phyloP scores from a whole-genome alignment of 2,113 vertebrate species.

The Callaeas wilsoni region DNA sequence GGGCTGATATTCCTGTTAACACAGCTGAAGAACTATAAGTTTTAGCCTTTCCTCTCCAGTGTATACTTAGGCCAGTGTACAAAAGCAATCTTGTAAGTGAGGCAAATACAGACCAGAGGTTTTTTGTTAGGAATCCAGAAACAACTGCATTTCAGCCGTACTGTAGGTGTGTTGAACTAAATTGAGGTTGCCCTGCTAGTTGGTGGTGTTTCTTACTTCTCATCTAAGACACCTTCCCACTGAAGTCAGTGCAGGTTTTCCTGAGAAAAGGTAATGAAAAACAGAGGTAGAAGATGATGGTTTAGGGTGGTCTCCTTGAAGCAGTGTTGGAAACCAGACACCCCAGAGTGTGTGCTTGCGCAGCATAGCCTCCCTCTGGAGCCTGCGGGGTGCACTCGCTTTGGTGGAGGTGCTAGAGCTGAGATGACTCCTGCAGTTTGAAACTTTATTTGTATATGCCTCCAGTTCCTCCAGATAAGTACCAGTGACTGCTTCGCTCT shows the following conservation, averaged over 20 bases:
- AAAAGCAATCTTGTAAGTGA: conserved; percentile 1
- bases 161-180: neutral
- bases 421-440: neutral
- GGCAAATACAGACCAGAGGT: neutral
- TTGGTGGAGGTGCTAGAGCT: neutral
- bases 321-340: neutral
- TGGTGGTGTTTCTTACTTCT: neutral
- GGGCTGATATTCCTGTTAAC: neutral
- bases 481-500: neutral
- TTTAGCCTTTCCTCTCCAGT: neutral
- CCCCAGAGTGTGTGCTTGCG: neutral
- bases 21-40: neutral
- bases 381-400: neutral
- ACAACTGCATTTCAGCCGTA: neutral
- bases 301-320: neutral
- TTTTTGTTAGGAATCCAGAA: conserved; percentile 1
- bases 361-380: neutral
- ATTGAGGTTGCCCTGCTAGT: neutral
- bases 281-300: neutral
- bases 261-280: neutral
- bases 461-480: conserved; percentile 14
- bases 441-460: neutral
- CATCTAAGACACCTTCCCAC: neutral
- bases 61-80: neutral
- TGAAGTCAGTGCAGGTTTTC: neutral